A percentile compares a stretch with the other conserved stretches of the same genome.
Conservation (phyloP, 2,113 vertebrate genomes). For the Triplophysa tibetana region DNA sequence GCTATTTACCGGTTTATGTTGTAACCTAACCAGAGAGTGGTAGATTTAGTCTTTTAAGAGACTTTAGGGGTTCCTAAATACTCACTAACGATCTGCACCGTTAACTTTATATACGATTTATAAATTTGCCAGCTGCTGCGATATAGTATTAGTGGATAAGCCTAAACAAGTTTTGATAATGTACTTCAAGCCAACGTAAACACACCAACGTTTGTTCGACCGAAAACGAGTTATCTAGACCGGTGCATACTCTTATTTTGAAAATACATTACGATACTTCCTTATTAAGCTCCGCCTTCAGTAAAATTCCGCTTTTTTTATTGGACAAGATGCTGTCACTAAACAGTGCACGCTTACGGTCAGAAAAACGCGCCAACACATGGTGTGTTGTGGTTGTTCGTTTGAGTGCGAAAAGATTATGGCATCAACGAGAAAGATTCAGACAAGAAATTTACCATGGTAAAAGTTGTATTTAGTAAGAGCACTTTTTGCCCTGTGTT, state of each 20-base stretch:
- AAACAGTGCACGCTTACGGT: not conserved
- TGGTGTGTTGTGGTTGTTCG: no score
- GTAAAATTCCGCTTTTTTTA: not conserved
- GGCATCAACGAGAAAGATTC: slow-evolving; percentile 64
- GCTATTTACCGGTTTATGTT: not conserved
- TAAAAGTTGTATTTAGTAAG: slow-evolving; percentile 52
- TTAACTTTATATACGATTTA: no score
- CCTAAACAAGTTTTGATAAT: not conserved
- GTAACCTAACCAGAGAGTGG: no score
- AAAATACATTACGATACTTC: not conserved
- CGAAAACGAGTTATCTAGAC: not conserved
- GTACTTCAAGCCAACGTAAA: not conserved
- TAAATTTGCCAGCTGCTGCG: no score
- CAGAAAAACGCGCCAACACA: slow-evolving; percentile 69
- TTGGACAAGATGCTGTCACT: slow-evolving; percentile 41
- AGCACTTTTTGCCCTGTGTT: not conserved
- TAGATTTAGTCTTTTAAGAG: no score
- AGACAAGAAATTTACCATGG: slow-evolving; percentile 73
- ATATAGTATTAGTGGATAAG: no score
- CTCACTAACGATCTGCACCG: no score
- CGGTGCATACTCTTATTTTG: slow-evolving; percentile 14
- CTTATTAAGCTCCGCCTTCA: slow-evolving; percentile 33
- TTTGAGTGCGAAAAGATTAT: slow-evolving; percentile 47
- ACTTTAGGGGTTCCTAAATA: no score
- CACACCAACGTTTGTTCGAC: no score